Conservation (phyloP, 2,888 invertebrate species). For the Drosophila robusta region DNA sequence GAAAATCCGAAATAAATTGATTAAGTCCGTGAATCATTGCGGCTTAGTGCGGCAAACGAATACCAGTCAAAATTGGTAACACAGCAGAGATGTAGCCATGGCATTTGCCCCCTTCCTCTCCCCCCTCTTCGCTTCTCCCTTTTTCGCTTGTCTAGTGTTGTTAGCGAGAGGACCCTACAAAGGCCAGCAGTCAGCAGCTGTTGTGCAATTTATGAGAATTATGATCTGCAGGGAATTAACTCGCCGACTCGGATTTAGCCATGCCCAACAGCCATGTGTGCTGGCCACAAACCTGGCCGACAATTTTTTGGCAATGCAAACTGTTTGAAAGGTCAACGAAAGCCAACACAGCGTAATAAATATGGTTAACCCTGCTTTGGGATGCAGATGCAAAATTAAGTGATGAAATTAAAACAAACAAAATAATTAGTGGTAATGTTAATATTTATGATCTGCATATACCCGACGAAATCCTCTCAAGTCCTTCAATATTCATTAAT, state of each 20-base stretch:
- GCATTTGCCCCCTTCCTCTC: slow-evolving; percentile 3
- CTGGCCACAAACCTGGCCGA: slow-evolving; percentile 31
- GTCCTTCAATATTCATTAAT: too few relatives aligned
- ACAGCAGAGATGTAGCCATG: slow-evolving; percentile 8
- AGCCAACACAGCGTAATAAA: slow-evolving; percentile 11
- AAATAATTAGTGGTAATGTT: neutral
- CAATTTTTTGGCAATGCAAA: slow-evolving; percentile 31
- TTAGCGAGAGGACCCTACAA: slow-evolving; percentile 13
- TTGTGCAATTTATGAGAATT: slow-evolving; percentile 61
- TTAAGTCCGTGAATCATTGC: slow-evolving; percentile 50
- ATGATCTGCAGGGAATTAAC: slow-evolving; percentile 57
- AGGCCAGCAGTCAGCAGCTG: slow-evolving; percentile 35
- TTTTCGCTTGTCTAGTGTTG: neutral
- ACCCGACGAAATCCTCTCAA: too few relatives aligned
- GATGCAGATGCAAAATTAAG: slow-evolving; percentile 9
- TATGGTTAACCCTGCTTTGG: slow-evolving; percentile 11
- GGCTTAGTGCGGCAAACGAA: slow-evolving; percentile 27
- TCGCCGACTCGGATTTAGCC: slow-evolving; percentile 12
- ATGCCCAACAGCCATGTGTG: slow-evolving; percentile 4
- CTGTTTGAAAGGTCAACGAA: slow-evolving; percentile 50
- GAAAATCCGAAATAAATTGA: slow-evolving; percentile 39
- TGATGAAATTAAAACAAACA: slow-evolving; percentile 1
- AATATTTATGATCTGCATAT: too few relatives aligned
- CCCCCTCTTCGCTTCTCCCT: neutral
- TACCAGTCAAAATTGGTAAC: slow-evolving; percentile 6